A percentile compares a stretch with the other conserved stretches of the same genome.
Evolutionary conservation across 2,888 invertebrate species (phyloP).

Genomic region (Sericinus montela): DNA sequence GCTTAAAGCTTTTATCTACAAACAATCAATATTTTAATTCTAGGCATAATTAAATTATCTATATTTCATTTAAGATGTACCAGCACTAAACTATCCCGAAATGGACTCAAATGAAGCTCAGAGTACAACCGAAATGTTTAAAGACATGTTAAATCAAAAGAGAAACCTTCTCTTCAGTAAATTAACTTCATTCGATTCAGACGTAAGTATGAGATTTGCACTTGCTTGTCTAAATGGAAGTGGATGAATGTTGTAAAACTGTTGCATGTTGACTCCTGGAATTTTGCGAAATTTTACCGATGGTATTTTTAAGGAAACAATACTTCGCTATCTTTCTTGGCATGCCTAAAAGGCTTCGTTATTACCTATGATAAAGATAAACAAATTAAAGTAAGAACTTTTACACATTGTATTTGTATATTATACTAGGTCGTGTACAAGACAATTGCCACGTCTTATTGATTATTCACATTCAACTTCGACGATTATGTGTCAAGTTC

Average conservation of each 20-base stretch:
- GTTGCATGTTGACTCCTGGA: conserved; percentile 43
- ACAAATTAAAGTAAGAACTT: neutral
- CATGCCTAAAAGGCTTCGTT: conserved; percentile 11
- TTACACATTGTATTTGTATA: neutral
- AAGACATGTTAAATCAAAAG: conserved; percentile 96
- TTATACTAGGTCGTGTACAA: too few species aligned
- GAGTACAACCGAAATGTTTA: conserved; percentile 94
- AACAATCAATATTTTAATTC: too few species aligned
- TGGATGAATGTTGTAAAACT: conserved; percentile 31
- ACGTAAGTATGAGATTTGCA: conserved; percentile 82
- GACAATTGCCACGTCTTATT: too few species aligned
- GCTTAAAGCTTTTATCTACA: too few species aligned
- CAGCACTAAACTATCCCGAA: conserved; percentile 81
- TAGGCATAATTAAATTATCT: too few species aligned
- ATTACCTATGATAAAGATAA: neutral
- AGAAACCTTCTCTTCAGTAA: conserved; percentile 91
- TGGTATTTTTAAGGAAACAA: conserved; percentile 1
- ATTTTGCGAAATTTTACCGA: neutral
- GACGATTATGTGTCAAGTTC: neutral
- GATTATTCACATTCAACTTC: neutral
- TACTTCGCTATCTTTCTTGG: neutral
- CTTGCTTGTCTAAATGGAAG: conserved; percentile 13
- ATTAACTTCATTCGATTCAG: conserved; percentile 93
- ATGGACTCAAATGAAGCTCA: conserved; percentile 83
- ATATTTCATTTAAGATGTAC: conserved; percentile 49